Base-by-base conservation (phyloP, 2,797 vertebrate genomes). In the Argentina silus region DNA sequence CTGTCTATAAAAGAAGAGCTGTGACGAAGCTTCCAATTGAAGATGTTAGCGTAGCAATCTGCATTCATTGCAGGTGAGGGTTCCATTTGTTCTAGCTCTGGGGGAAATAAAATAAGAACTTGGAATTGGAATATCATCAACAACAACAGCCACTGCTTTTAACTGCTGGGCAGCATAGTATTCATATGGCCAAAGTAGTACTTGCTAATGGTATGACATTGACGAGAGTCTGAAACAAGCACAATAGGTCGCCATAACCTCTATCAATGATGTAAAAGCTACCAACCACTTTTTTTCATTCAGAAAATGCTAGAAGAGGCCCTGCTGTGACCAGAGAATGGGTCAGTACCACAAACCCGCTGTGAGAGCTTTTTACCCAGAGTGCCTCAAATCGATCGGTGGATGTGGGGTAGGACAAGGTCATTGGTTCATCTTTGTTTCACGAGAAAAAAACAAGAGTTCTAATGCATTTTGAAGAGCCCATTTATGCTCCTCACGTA, bases 381-480 rank as follows among this genome's bases (percentile, higher is more conserved):
- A 59, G 21, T 17, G 2, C 71, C 44, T 80, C 8, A 17, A 66
- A 83, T 76, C 12, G 66, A 77, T 83, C 68, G 50, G 48, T 3
- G 2, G 6, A 15, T 6, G 43, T 48, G 63, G 44, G 65, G 80
- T 77, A n/a, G n/a, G n/a, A n/a, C 59, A 7, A 36, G 45, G 59
- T 78, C 55, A 76, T 3, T 36, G 36, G 56, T 64, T 70, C 62
- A 44, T 68, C 44, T 44, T 73, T 74, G 67, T 74, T 79, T 80
- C 14, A 79, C 75, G 74, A 74, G 50, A 64, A 70, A 68, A 67
- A 72, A 64, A 70, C 66, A 67, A 72, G 70, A 75, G 69, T 17
- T 44, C 43, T 44, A 44, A 64, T n/a, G 43, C 62, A 45, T 44
- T 64, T 44, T 27, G 8, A 1, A 62, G 14, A 64, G 17, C n/a